Conservation (phyloP, 2,888 invertebrate genomes). For the Eilema griseolum region DNA sequence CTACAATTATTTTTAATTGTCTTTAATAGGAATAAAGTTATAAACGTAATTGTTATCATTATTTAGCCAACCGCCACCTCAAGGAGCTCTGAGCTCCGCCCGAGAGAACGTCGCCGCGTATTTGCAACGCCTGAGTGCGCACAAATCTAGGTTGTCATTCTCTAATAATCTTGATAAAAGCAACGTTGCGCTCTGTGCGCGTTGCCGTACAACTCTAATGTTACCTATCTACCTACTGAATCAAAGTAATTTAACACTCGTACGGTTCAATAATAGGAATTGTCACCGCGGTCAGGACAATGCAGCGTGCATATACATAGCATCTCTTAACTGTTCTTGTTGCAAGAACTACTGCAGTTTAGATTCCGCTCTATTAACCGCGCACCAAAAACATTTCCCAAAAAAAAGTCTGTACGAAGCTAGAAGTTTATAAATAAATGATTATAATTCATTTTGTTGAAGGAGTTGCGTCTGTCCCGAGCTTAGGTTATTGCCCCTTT, state of each 20-base stretch:
- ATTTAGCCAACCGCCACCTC: background rate
- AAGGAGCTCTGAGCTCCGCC: background rate
- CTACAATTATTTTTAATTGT: background rate
- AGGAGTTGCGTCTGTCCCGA: no score
- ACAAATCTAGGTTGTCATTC: conserved; percentile 4
- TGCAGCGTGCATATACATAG: no score
- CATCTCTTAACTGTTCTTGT: no score
- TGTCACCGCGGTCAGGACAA: background rate
- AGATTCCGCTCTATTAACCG: no score
- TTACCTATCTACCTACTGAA: background rate
- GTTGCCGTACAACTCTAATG: background rate
- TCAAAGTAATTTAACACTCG: background rate
- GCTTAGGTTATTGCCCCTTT: no score
- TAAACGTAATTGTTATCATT: background rate
- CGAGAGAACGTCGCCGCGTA: background rate
- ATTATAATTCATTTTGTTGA: no score
- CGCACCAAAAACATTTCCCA: no score
- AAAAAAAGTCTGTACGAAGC: no score
- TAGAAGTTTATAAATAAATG: no score
- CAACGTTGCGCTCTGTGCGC: background rate
- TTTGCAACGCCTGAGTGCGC: background rate
- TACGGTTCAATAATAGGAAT: background rate
- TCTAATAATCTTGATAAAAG: background rate
- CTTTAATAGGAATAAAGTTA: background rate
- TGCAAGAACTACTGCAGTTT: no score